These are phyloP conservation scores for Hydrotaea cyrtoneurina DNA, from an alignment of 2,888 invertebrate genomes.

Conservation along the genomic window DNA sequence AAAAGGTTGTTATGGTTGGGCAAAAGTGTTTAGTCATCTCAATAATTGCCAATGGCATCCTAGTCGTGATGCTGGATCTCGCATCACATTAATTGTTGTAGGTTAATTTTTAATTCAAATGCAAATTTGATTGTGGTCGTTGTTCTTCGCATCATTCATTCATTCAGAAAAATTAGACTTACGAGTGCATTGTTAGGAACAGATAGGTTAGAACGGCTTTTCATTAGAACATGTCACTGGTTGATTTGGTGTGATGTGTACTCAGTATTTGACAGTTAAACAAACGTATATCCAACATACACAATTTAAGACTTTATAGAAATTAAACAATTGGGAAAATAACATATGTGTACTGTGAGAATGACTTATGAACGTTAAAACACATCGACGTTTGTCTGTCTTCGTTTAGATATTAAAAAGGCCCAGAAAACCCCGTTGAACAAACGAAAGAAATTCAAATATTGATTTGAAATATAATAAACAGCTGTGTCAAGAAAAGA, in stretches of 20 bases:
- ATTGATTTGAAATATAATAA: no score
- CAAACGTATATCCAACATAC: no score
- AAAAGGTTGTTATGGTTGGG: not conserved
- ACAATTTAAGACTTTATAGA: no score
- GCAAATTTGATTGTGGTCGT: not conserved
- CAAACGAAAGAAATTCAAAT: no score
- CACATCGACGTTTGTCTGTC: no score
- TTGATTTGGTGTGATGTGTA: not conserved
- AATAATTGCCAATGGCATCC: not conserved
- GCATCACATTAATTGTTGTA: constrained; percentile 16
- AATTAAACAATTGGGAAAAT: no score
- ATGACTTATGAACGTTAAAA: no score
- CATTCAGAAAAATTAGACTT: not conserved
- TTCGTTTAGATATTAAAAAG: no score
- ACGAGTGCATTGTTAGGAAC: no score
- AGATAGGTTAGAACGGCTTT: not conserved
- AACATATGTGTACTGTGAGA: no score
- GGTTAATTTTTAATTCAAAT: not conserved
- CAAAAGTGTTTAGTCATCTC: not conserved
- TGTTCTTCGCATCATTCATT: not conserved
- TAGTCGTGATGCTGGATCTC: not conserved
- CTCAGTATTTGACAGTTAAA: not conserved
- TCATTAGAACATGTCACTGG: not conserved
- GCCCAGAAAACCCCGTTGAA: no score
- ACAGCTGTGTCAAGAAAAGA: no score